phyloP scores from a whole-genome alignment of 2,888 invertebrate species.

The Dolichomitus sp. region DNA sequence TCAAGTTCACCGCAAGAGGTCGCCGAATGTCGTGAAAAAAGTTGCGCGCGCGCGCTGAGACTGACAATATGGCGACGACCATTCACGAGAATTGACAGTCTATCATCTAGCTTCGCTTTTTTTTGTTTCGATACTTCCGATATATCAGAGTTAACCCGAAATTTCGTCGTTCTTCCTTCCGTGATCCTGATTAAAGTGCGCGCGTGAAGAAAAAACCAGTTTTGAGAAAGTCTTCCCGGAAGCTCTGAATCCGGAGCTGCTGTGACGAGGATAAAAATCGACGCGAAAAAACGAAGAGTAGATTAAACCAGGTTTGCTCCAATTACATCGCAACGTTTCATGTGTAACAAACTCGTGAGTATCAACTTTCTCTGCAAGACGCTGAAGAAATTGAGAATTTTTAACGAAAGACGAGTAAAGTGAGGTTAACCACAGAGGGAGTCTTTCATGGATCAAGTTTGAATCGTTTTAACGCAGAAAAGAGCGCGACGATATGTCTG shows the following conservation, averaged over 20 bases:
- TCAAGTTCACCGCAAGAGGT: constrained; percentile 19
- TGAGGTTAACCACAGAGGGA: not conserved
- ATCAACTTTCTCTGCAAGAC: not conserved
- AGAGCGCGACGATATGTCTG: constrained; percentile 73
- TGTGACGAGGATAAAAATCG: constrained; percentile 11
- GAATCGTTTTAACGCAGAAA: not conserved
- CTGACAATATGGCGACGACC: constrained; percentile 53
- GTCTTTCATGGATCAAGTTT: constrained; percentile 15
- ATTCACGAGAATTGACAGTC: constrained; percentile 50
- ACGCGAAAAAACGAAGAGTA: not conserved
- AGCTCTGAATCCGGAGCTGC: not conserved
- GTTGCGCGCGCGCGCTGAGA: not conserved
- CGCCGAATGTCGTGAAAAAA: not conserved
- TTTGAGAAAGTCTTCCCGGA: not conserved
- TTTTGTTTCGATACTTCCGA: constrained; percentile 6
- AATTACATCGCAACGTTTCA: constrained; percentile 1
- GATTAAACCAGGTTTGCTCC: constrained; percentile 3
- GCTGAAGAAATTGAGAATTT: not conserved
- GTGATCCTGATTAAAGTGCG: not conserved
- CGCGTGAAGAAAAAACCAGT: not conserved
- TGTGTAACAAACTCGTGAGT: not conserved
- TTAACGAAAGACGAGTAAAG: not conserved
- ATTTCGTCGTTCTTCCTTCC: not conserved
- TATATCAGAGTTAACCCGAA: not conserved
- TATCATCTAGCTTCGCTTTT: constrained; percentile 11